Base-by-base conservation (phyloP, 1,140 invertebrate genomes). In the Danaus plexippus region DNA sequence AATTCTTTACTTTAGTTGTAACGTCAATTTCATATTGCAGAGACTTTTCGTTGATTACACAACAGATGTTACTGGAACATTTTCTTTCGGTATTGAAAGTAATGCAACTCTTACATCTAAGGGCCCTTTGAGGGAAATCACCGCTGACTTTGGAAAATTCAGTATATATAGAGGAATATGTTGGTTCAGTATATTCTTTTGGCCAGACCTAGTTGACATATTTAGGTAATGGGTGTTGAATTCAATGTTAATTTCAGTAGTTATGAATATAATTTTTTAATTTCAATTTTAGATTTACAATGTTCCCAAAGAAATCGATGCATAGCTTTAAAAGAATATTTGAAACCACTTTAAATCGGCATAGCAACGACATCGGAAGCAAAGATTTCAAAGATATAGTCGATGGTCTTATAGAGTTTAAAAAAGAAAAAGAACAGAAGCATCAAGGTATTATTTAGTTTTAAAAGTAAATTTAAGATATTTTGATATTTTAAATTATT, bases 21-120 rank as follows among this genome's bases (percentile, higher is more conserved):
- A 4, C 0, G 22, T 32, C 22, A 32, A 32, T 32, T 32, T 32
- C 22, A 32, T 55, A 48, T 58, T 49, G 11, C 73, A 88, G 67
- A 71, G 75, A 43, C 32, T 88, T 6, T 64, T 84, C 18, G 73
- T 69, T 0, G 77, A 85, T 43, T 90, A 80, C 52, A 81, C 88
- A 0, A 88, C 84, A 3, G 88, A 90, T 52, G 75, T 89, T 0
- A 88, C 90, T 47, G 88, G 84, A 2, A 80, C 79, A 0, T 79
- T 80, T 41, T 89, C 87, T 1, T 90, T 91, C 73, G 90, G 89
- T 2, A 60, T 90, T 4, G 70, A 89, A 43, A 55, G 57, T 15
- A 50, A 72, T 9, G 54, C 67, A 0, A 67, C 68, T 5, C 42
- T 64, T 8, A 67, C 60, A 0, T 60, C 62, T 7, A 40, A 53